Base-by-base conservation (phyloP, 2,797 vertebrate species). In the Lindbergichthys nudifrons region DNA sequence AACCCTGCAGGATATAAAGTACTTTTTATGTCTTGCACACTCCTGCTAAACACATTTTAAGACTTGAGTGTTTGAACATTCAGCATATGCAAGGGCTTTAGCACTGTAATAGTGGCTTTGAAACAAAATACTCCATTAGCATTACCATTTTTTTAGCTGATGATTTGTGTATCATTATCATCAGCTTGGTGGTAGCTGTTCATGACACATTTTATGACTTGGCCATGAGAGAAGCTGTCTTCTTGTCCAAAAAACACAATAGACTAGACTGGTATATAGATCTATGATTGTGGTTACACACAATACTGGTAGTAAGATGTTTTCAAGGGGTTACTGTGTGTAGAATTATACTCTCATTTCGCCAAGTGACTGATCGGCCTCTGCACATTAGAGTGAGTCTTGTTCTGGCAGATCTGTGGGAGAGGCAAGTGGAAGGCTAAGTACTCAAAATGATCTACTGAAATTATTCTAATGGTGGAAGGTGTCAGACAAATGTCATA, bases 361-460 rank as follows among this genome's bases (percentile, higher is more conserved):
- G 4, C 26, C 26, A 80, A 71, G 47, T 87, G 71, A 65, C 64
- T 53, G 66, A 82, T 73, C 6, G 64, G 53, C 53, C 58, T 76
- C 48, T 63, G 43, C 32, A 50, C 50, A 77, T 65, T 53, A 81
- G 68, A 70, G 50, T 58, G 43, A 75, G 30, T 83, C 47, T 59
- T 43, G 48, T 53, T 82, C 54, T 79, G 66, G 74, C 70, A 81
- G 76, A 70, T 64, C 47, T 78, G 65, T 83, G 73, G 73, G 72
- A 76, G 71, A 84, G 60, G 80, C 74, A 82, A 84, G 65, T 87
- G 84, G 77, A 81, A 75, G 85, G 79, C 70, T 70, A 73, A 88
- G 52, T 75, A 73, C 41, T 80, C 73, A 63, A 79, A 76, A 83
- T 73, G 6, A 84, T 78, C 54, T n/a, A 23, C 51, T 76, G 54